phyloP scores from a whole-genome alignment of 2,888 invertebrate genomes.

The Chrysomela aeneicollis region DNA sequence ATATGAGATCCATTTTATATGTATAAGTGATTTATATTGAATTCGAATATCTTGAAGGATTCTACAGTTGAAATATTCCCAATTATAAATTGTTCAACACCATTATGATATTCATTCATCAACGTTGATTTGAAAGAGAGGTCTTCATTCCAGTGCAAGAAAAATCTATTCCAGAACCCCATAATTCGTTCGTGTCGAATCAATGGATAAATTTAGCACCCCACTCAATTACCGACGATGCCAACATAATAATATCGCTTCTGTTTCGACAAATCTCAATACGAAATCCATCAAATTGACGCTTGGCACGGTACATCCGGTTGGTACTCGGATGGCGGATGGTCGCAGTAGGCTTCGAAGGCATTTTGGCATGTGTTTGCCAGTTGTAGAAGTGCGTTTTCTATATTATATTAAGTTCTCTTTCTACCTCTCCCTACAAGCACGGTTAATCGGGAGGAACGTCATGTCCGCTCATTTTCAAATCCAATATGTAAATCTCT shows the following conservation, averaged over 20 bases:
- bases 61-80: no score
- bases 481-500: no score
- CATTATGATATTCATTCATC: no score
- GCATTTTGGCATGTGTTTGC: slow-evolving; percentile 29
- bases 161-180: background rate
- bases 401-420: background rate
- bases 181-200: background rate
- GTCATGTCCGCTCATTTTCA: background rate
- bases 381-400: slow-evolving; percentile 22
- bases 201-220: background rate
- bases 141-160: no score
- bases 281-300: slow-evolving; percentile 30
- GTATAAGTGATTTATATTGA: no score
- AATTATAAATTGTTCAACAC: no score
- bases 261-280: slow-evolving; percentile 20
- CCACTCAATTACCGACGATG: slow-evolving; percentile 2
- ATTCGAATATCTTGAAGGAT: no score
- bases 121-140: no score
- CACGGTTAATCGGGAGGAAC: background rate
- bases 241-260: slow-evolving; percentile 4
- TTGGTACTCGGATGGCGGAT: background rate
- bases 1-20: no score
- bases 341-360: background rate
- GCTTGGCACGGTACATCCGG: slow-evolving; percentile 23
- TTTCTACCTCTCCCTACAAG: background rate